These are phyloP conservation scores for Gymnocheta viridis DNA, from an alignment of 2,888 invertebrate genomes.

Conservation along the genomic window DNA sequence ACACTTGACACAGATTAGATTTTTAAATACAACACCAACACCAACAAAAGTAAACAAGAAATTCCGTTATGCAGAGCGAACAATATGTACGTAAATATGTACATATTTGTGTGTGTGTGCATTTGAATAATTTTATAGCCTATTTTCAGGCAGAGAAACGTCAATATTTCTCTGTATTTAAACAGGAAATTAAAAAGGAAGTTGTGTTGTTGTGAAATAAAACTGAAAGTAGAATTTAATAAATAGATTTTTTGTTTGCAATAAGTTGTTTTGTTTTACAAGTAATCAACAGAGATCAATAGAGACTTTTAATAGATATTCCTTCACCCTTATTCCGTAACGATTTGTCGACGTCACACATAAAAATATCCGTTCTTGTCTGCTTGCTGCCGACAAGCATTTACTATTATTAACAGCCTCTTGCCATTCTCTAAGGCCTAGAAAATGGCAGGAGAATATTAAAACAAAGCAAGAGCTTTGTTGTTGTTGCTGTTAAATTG, in stretches of 20 bases:
- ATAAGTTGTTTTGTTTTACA: neutral
- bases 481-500: no score
- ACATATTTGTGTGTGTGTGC: neutral
- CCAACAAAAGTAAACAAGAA: neutral
- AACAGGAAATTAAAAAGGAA: constrained; percentile 23
- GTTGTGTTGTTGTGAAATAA: neutral
- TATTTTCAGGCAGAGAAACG: neutral
- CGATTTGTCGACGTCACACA: no score
- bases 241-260: neutral
- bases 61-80: neutral
- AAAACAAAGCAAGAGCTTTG: no score
- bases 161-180: neutral
- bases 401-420: no score
- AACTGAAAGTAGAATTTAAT: neutral
- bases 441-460: no score
- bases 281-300: neutral
- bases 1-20: constrained; percentile 48
- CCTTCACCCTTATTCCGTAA: no score
- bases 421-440: no score
- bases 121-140: neutral
- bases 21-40: neutral
- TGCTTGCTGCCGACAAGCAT: no score
- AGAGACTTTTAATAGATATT: neutral
- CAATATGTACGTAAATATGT: no score
- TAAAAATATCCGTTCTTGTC: no score